Base-by-base conservation (phyloP, 2,888 invertebrate genomes). In the Cataglyphis livida region DNA sequence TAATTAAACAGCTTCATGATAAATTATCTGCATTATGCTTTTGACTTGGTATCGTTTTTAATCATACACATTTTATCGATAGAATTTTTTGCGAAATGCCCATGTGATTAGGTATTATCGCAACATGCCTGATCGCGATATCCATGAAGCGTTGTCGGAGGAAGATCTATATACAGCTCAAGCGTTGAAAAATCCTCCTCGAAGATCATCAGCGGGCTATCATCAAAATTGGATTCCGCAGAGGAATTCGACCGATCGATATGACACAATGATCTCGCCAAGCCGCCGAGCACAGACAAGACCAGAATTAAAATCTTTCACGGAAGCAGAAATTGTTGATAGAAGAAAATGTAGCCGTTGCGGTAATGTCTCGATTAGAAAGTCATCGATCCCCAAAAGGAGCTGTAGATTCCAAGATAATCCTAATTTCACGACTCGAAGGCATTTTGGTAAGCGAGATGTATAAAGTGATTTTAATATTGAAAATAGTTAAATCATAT, bases 261-360 rank as follows among this genome's bases (percentile, higher is more conserved):
- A 88, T 81, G 83, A 88, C 10, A 44, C 84, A 15, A 41, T 48
- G 7, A 44, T 73, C 1, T 48, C 81, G 61, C 68, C 70, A 25
- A 64, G 35, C 44, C 87, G 85, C 38, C 89, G 84, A 28, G 70
- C 71, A 15, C 87, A 88, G 9, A 83, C 84, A n/a, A 91, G 87
- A 70, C 87, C 91, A 35, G 88, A 90, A 15, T n/a, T 83, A 12
- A 89, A 91, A 57, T 86, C 83, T 0, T 59, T 85, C 3, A 66
- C 78, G 18, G 91, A 87, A 28, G 25, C 83, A 15, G 89, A 88
- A 41, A 54, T 79, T 57, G 35, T 44, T 41, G 83, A 78, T 15
- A 54, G 64, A 0, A 89, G 83, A 59, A 91, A 87, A 75, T 92
- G 92, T 82, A 88, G 86, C 71, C 88, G 88, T 54, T 92, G 92